Evolutionary conservation across 2,888 invertebrate genomes (phyloP).

Genomic region (Drosophila pseudotakahashii): DNA sequence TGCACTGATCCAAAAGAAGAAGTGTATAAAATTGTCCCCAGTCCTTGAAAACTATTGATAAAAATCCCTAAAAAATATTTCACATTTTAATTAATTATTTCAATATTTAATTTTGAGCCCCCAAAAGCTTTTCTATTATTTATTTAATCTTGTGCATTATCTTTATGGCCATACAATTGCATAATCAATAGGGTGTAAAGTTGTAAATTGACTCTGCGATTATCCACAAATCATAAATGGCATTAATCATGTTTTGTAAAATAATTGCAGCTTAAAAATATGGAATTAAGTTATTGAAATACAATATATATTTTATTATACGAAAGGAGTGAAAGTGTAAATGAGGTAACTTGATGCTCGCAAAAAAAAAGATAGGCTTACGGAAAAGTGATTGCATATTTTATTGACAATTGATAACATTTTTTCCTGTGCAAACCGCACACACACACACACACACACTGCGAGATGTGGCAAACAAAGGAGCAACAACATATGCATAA

Average conservation of each 20-base stretch:
- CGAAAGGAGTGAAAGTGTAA: neutral
- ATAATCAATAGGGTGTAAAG: slow-evolving; percentile 1
- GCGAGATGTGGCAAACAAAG: slow-evolving; percentile 9
- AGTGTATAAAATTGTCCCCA: neutral
- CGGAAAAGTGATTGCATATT: neutral
- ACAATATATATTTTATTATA: neutral
- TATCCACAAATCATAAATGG: neutral
- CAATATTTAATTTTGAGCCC: neutral
- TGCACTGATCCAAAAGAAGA: slow-evolving; percentile 17
- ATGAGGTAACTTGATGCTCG: neutral
- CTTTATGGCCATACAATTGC: neutral
- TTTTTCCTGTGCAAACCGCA: slow-evolving; percentile 13
- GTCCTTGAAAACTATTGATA: too few relatives aligned
- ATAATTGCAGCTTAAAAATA: neutral
- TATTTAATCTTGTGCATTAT: neutral
- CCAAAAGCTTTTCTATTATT: neutral
- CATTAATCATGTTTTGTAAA: neutral
- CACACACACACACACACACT: slow-evolving; percentile 13
- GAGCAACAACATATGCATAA: slow-evolving; percentile 57
- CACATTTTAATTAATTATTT: neutral
- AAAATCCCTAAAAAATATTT: neutral
- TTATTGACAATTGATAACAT: slow-evolving; percentile 13
- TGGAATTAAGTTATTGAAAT: slow-evolving; percentile 6
- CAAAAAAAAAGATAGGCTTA: neutral
- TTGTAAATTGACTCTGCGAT: slow-evolving; percentile 13